Evolutionary conservation across 2,113 vertebrate species (phyloP).

Genomic region (Brachypodius melanocephalos): DNA sequence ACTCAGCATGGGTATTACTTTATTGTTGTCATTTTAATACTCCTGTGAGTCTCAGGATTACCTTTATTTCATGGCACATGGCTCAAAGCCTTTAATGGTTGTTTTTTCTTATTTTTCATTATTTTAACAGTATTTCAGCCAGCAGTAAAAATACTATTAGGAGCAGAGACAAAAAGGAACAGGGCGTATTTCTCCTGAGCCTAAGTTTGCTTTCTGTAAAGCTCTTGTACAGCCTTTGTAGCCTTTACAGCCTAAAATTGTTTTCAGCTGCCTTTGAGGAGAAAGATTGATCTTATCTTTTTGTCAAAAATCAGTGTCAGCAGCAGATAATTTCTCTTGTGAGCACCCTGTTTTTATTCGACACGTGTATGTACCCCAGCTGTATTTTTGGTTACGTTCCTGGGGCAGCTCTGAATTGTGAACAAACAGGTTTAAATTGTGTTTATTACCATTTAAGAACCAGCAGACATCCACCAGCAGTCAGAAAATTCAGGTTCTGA

Average conservation of each 20-base stretch:
- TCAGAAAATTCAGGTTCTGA: background rate
- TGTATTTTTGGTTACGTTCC: background rate
- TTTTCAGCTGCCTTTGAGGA: background rate
- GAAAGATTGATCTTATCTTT: background rate
- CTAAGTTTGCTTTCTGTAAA: background rate
- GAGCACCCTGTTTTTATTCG: background rate
- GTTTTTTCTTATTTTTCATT: background rate
- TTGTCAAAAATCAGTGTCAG: background rate
- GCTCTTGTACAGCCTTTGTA: background rate
- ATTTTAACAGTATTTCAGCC: background rate
- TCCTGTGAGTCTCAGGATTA: background rate
- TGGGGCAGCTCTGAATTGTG: background rate
- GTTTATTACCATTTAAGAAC: background rate
- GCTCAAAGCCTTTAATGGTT: background rate
- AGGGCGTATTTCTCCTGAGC: background rate
- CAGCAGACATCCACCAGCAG: background rate
- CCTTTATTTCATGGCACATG: background rate
- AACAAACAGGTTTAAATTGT: background rate
- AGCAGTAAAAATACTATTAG: background rate
- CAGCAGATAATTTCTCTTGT: background rate
- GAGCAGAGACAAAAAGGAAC: background rate
- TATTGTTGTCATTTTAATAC: background rate
- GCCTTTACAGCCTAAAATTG: background rate
- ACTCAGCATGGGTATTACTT: background rate
- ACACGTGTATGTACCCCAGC: background rate